Base-by-base conservation (phyloP, 1,140 invertebrate genomes). In the Grapholita molesta region DNA sequence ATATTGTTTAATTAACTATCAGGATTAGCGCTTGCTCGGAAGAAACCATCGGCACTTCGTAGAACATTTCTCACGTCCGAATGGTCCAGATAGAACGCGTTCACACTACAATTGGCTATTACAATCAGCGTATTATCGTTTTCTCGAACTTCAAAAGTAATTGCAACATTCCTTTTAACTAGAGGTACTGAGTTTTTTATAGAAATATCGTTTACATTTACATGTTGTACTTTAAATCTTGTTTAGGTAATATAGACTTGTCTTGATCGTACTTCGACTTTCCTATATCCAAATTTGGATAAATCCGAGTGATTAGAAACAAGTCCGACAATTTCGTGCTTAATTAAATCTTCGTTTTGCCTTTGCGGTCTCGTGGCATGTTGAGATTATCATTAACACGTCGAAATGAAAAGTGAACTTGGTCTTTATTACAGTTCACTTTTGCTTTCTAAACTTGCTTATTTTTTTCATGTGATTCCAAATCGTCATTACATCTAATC, bases 41-140 rank as follows among this genome's bases (percentile, higher is more conserved):
- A n/a, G 23, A 28, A 61, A 24, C 24, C 70, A 75, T 71, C 72
- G 73, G 42, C 42, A 7, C 7, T 48, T 85, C 79, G 80, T 82
- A 79, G 78, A 75, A 78, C 75, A 76, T 73, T 88, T 88, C 86
- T 80, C 84, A 88, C 88, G 86, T 84, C 78, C 84, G 80, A 81
- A 77, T 86, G 84, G 80, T 89, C 84, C 78, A 78, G 85, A 87
- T 87, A 82, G 30, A 61, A 61, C 18, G 64, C 79, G 86, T 74
- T 74, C 72, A 78, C 32, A 55, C 55, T 42, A 32, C 38, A 15
- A n/a, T 30, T 2, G 24, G 25, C 23, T 52, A 67, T 48, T 48
- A 42, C 24, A 15, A 64, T 32, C 12, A 32, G 23, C 18, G 52
- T 28, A 67, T 61, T 61, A 70, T 70, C 57, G n/a, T 61, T 15